These are phyloP conservation scores for Octodonta nipae DNA, from an alignment of 2,888 invertebrate genomes.

Conservation along the genomic window DNA sequence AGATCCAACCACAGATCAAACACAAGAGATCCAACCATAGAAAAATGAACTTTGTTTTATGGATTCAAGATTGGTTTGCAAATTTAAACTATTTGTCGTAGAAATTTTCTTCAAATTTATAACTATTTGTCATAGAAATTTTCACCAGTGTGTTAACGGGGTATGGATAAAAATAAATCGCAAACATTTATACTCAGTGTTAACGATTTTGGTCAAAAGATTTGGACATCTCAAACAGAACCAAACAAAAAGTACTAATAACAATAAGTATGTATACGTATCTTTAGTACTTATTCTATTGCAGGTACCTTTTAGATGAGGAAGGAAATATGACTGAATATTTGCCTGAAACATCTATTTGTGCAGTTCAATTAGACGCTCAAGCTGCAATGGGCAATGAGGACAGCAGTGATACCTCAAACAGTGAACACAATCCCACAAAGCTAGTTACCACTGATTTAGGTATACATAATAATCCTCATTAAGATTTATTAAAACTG, in stretches of 20 bases:
- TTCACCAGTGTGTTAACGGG: no score
- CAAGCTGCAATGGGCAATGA: conserved; percentile 14
- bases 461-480: conserved; percentile 13
- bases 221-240: conserved; percentile 27
- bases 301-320: conserved; percentile 25
- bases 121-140: no score
- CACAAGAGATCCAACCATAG: no score
- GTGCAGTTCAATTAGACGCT: conserved; percentile 19
- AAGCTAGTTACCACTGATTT: conserved; percentile 19
- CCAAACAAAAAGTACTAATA: conserved; percentile 23
- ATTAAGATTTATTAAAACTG: no score
- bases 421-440: conserved; percentile 9
- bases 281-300: conserved; percentile 3
- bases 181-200: conserved; percentile 31
- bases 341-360: conserved; percentile 15
- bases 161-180: conserved; percentile 23
- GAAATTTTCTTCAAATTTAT: no score
- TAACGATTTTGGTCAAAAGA: conserved; percentile 27
- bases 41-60: no score
- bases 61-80: no score
- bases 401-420: conserved; percentile 15
- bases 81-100: no score
- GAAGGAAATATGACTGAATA: conserved; percentile 26
- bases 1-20: no score
- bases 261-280: conserved; percentile 4